These are phyloP conservation scores for Macaria notata DNA, from an alignment of 2,888 invertebrate species.

Conservation along the genomic window DNA sequence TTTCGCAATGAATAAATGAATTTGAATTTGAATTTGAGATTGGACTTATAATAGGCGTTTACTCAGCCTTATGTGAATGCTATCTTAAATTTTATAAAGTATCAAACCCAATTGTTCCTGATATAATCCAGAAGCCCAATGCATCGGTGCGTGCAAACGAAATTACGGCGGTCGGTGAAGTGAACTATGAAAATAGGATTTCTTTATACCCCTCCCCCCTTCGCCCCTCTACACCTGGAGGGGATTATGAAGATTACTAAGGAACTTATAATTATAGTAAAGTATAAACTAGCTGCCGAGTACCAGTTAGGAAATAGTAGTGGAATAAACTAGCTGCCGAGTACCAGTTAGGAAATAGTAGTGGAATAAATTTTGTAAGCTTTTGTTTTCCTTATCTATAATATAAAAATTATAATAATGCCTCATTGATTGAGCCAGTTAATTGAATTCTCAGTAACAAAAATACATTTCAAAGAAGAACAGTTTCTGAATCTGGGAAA, in stretches of 20 bases:
- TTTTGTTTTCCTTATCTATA: no score
- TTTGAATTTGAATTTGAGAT: no score
- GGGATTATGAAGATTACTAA: conserved; percentile 73
- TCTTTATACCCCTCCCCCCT: conserved; percentile 55
- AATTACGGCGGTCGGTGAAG: conserved; percentile 75
- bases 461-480: no score
- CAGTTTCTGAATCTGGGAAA: no score
- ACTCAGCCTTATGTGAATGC: no score
- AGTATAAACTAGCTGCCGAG: no score
- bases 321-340: no score
- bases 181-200: conserved; percentile 83
- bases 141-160: conserved; percentile 72
- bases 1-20: no score
- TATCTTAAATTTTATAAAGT: conserved; percentile 18
- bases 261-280: conserved; percentile 38
- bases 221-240: conserved; percentile 49
- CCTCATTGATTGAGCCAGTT: no score
- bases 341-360: neutral
- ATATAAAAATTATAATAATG: no score
- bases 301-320: neutral
- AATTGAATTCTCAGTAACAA: no score
- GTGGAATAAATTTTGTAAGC: neutral
- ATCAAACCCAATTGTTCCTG: conserved; percentile 46
- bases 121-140: conserved; percentile 66
- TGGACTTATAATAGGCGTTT: no score